phyloP scores from a whole-genome alignment of 2,888 invertebrate species.

The Eutolmus rufibarbis region DNA sequence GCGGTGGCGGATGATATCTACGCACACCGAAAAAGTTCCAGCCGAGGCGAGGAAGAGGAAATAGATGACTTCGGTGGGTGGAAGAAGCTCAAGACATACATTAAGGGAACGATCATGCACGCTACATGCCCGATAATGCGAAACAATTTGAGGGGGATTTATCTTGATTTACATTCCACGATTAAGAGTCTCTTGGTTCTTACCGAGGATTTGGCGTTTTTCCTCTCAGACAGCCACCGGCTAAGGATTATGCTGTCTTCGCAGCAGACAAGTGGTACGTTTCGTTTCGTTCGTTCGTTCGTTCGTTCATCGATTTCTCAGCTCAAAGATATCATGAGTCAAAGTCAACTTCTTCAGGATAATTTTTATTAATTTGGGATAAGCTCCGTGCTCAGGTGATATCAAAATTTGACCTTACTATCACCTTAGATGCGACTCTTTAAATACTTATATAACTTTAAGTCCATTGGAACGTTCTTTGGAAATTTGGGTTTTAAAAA shows the following conservation, averaged over 20 bases:
- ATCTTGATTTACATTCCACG: conserved; percentile 49
- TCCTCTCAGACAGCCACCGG: not conserved
- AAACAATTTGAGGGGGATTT: conserved; percentile 49
- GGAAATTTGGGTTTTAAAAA: too few species aligned
- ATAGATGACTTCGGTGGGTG: not conserved
- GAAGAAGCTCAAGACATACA: conserved; percentile 18
- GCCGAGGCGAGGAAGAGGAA: not conserved
- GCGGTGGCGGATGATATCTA: not conserved
- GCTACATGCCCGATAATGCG: conserved; percentile 47
- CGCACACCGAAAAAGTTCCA: not conserved
- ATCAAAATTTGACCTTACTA: not conserved
- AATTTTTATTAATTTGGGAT: not conserved
- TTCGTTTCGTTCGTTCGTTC: not conserved
- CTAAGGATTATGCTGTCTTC: conserved; percentile 7
- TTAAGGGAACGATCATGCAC: conserved; percentile 11
- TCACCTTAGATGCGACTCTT: too few species aligned
- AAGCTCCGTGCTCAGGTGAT: not conserved
- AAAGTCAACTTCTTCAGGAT: not conserved
- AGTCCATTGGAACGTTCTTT: too few species aligned
- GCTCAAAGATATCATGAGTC: not conserved
- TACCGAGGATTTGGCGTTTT: conserved; percentile 9
- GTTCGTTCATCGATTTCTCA: not conserved
- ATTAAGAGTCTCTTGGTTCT: conserved; percentile 41
- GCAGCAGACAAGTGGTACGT: not conserved
- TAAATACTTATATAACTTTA: too few species aligned